phyloP scores from a whole-genome alignment of 2,888 invertebrate genomes.

The Rambutsinella grinnellia region DNA sequence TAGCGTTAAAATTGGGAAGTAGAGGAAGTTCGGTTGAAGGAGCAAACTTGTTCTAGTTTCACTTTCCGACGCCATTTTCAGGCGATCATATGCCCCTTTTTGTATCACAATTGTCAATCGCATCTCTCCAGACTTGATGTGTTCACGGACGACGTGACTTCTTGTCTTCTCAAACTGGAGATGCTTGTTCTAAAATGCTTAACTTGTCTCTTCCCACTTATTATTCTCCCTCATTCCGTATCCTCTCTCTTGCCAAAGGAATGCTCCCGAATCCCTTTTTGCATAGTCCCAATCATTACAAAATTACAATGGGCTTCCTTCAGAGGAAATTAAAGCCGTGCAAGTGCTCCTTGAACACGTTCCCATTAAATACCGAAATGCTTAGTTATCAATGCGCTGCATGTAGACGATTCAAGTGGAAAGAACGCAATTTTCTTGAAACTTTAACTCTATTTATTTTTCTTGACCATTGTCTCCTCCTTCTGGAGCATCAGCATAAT shows the following conservation, averaged over 20 bases:
- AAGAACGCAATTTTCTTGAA: no score
- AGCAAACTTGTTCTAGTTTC: slow-evolving; percentile 18
- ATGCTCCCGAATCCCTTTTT: no score
- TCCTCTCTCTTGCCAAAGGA: no score
- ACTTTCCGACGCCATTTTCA: slow-evolving; percentile 15
- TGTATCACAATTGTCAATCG: slow-evolving; percentile 33
- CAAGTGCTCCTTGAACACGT: slow-evolving; percentile 61
- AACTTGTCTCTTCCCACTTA: neutral
- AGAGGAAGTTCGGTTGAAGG: slow-evolving; percentile 5
- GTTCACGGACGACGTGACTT: slow-evolving; percentile 40
- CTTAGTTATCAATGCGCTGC: no score
- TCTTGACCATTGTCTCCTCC: no score
- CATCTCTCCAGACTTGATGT: slow-evolving; percentile 41
- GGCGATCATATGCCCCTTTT: slow-evolving; percentile 31
- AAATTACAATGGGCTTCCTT: slow-evolving; percentile 23
- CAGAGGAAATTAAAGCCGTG: slow-evolving; percentile 59
- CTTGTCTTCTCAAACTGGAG: slow-evolving; percentile 26
- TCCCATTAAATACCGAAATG: slow-evolving; percentile 50
- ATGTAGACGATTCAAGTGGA: no score
- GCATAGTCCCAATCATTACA: neutral
- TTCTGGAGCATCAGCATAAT: no score
- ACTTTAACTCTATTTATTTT: no score
- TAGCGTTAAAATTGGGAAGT: slow-evolving; percentile 17
- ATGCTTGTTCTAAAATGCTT: neutral
- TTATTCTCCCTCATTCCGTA: no score